Evolutionary conservation across 2,797 vertebrate genomes (phyloP), one percentile per base, ranked within the genome.

Genomic region (Thalassophryne amazonica): DNA sequence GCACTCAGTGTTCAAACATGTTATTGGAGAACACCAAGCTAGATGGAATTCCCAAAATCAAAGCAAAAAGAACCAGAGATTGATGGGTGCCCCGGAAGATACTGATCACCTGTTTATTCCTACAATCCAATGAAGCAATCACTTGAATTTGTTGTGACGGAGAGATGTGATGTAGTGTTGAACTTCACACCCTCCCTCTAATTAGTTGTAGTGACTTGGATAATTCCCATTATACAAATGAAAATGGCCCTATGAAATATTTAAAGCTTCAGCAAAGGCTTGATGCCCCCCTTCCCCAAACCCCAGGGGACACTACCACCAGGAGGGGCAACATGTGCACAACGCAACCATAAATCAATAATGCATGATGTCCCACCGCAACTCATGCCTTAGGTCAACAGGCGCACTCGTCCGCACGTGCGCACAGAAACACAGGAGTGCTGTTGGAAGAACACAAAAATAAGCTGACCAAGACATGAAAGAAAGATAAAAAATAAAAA

Each of bases 161-260:
- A 42, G 24, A 16, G 33, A 47, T 4, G 31, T 14, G 6, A 38
- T 6, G 5, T 2, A 18, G 34, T 1, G 17, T 4, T 43, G 52
- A 70, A 69, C 76, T 74, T 83, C 85, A 76, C 81, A 83, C 81
- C 65, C 65, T 57, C 20, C 56, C 69, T 73, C 77, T 77, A 82
- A 86, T 84, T 81, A 84, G 80, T 72, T 66, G 66, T 80, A 80
- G 73, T 76, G 78, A 81, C 76, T 82, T 73, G 77, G 64, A 87
- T 81, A 76, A 85, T 87, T 87, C 65, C 73, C 76, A 86, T 87
- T 83, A 85, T 81, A 77, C 53, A 81, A 81, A 81, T 85, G 75
- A 86, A 85, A 86, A 82, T 62, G 52, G 62, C 13, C 60, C 46
- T 55, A 39, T 86, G 74, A 86, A 86, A 84, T 87, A 87, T 87